Base-by-base conservation (phyloP, 1,140 invertebrate species). In the Dryas iulia region DNA sequence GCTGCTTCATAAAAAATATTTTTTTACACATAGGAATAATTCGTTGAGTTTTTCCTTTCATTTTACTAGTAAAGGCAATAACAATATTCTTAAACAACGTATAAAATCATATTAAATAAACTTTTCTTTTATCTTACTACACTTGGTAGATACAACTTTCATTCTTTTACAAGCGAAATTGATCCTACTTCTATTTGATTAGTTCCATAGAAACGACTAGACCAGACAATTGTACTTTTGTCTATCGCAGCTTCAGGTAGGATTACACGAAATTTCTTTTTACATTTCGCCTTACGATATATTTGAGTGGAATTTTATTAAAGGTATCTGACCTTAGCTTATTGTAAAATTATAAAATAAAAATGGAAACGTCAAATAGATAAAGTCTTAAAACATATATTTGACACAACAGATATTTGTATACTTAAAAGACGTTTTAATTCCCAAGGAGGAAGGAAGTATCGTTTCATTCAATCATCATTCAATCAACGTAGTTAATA, bases 161-260 rank as follows among this genome's bases (percentile, higher is more conserved):
- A 69, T 69, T 60, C 66, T 57, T 62, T 69, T 69, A 62, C 59
- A 62, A 53, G 66, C 58, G 39, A 69, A 69, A 69, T 69, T 69
- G 66, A 60, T 62, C 59, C 31, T 67, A 62, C 66, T 62, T 69
- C 47, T 59, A 67, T 67, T 67, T 67, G 65, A 67, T 67, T 67
- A 67, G 58, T 56, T 59, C 58, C 53, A 28, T 69, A 69, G 66
- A 69, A 47, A 47, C 39, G 35, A 69, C 31, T 47, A 62, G 59
- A 62, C 59, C 47, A 62, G 59, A 62, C 59, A 18, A 52, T 39
- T 62, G 59, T 53, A 26, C 59, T 52, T 35, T 60, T 53, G 25
- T 24, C 35, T 52, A 52, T 61, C 25, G 59, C 59, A 52, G 59
- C 59, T 62, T 62, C 59, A 62, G 59, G 59, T 62, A 52, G 59